Evolutionary conservation across 2,888 invertebrate species (phyloP).

Genomic region (Oscheius myriophilus): DNA sequence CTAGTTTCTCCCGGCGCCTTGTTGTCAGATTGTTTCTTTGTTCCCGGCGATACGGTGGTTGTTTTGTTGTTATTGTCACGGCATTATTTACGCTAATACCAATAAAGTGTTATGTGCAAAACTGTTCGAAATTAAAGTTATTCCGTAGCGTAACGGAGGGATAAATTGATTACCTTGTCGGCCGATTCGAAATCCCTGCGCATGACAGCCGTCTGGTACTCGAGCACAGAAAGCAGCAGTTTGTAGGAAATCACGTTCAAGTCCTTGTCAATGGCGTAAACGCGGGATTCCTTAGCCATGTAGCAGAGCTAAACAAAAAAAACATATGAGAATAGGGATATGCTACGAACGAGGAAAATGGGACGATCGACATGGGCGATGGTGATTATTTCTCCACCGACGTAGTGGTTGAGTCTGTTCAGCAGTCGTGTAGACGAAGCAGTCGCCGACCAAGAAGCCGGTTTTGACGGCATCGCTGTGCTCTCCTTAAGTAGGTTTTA

Average conservation of each 20-base stretch:
- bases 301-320: conserved; percentile 65
- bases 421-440: conserved; percentile 98
- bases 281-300: conserved; percentile 81
- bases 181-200: conserved; percentile 74
- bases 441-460: conserved; percentile 79
- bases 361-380: conserved; percentile 94
- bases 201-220: conserved; percentile 99
- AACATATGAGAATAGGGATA: background rate
- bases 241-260: conserved; percentile 90
- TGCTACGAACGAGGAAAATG: conserved; percentile 93
- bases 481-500: conserved; percentile 61
- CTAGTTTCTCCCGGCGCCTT: too few species aligned
- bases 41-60: too few species aligned
- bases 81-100: too few species aligned
- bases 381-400: conserved; percentile 98
- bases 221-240: conserved; percentile 87
- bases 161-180: conserved; percentile 37
- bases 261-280: conserved; percentile 97
- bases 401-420: conserved; percentile 97
- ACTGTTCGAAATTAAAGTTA: too few species aligned
- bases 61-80: too few species aligned
- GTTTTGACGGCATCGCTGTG: conserved; percentile 64
- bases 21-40: too few species aligned
- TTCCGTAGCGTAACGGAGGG: too few species aligned
- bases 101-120: too few species aligned